Percentiles rank a stretch among this genome's conserved stretches.
Evolutionary conservation across 2,888 invertebrate species (phyloP).

Genomic region (Plagodis pulveraria): DNA sequence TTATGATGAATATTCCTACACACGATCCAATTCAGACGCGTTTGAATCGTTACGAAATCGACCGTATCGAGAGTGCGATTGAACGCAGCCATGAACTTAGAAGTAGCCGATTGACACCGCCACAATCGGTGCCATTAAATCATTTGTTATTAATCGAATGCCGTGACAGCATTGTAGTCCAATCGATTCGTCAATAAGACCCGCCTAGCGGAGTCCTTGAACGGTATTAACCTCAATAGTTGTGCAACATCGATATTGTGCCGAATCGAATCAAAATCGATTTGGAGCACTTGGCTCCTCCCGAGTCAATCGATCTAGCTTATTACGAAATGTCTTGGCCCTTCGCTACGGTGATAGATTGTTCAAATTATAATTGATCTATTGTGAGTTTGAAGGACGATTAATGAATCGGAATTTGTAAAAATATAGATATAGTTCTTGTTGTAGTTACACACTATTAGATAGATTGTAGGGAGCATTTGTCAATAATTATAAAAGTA

Average conservation of each 20-base stretch:
- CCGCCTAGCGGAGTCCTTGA: constrained; percentile 66
- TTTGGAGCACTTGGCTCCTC: constrained; percentile 62
- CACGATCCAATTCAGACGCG: constrained; percentile 56
- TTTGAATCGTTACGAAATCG: constrained; percentile 60
- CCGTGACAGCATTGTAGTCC: constrained; percentile 53
- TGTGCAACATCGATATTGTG: constrained; percentile 70
- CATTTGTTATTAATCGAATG: constrained; percentile 61
- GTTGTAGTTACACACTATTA: constrained; percentile 7
- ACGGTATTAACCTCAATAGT: constrained; percentile 66
- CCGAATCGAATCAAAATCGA: constrained; percentile 67
- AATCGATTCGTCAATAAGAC: constrained; percentile 55
- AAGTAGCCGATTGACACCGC: constrained; percentile 49
- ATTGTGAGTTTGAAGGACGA: constrained; percentile 59
- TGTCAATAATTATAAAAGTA: no score
- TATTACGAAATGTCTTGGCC: constrained; percentile 61
- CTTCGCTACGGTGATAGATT: constrained; percentile 64
- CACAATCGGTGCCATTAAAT: constrained; percentile 62
- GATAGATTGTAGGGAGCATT: no score
- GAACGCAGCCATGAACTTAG: constrained; percentile 60
- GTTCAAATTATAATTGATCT: constrained; percentile 53
- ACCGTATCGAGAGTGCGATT: constrained; percentile 53
- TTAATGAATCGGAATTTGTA: constrained; percentile 44
- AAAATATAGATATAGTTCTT: constrained; percentile 22
- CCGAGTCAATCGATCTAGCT: constrained; percentile 56
- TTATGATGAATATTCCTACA: constrained; percentile 61